Evolutionary conservation across 2,797 vertebrate species (phyloP), one percentile per base, ranked within the genome.

Genomic region (Pogoniulus pusillus): DNA sequence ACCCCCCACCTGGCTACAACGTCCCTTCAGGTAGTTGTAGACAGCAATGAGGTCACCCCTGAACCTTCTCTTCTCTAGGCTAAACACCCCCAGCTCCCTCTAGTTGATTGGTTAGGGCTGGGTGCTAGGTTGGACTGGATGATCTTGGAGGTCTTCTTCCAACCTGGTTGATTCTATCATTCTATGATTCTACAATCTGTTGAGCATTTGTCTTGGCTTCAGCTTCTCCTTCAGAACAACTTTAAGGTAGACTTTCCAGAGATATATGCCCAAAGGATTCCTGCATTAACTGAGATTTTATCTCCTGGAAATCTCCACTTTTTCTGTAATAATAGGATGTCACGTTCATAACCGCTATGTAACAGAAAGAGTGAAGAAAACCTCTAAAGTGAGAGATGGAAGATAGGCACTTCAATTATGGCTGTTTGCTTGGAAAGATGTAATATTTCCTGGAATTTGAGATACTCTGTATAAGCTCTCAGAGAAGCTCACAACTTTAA

Each of bases 371-470:
- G 16, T 55, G 66, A 91, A 92, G 78, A 90, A 93, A 94, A 64
- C 41, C 65, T 89, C 77, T 91, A 18, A 72, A 93, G 82, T 62
- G 69, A 91, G 89, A 94, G 86, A 92, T 93, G 70, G 87, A 79
- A 95, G 89, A 95, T 77, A 89, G 82, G 45, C 54, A 69, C 85
- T 93, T 95, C 91, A 93, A 76, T 96, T 89, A 83, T 69, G 81
- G 85, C 49, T 78, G 43, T 78, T 88, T 72, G 87, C 84, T 81
- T 59, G 45, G 73, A 64, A 91, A 95, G 74, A 78, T 54, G 73
- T 62, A 92, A 15, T 78, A 70, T 79, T 87, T 94, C 57, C 58
- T 74, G 54, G 75, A 85, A 95, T 82, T 64, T 32, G 39, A 92
- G 85, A 62, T 82, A 39, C 41, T 78, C 54, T 65, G 37, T 71